Base-by-base conservation (phyloP, 2,888 invertebrate genomes). In the Artemia sinica region DNA sequence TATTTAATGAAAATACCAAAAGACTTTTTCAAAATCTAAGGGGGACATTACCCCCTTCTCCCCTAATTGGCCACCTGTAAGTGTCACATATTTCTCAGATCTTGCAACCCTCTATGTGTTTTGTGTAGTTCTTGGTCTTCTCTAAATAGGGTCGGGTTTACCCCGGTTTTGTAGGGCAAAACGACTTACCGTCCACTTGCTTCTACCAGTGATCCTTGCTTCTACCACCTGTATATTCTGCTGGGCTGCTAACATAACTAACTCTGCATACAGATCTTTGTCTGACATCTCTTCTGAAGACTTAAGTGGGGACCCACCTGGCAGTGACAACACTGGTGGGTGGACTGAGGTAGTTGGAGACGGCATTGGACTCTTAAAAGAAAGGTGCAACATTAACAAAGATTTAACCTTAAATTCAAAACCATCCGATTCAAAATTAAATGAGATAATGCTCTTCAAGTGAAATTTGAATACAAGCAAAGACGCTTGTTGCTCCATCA, bases 121-220 rank as follows among this genome's bases (percentile, higher is more conserved):
- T 28, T 28, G 28, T 28, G 4, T 28, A 28, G 28, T 28, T 28
- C 28, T 28, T 28, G 28, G 28, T 28, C 2, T 28, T 28, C 28
- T 28, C 28, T 1, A 28, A 28, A 4, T 28, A 28, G 28, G 28
- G 28, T 28, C 28, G 28, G 28, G 28, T 1, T 28, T 28, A 28
- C 28, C 2, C 28, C 28, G 4, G 28, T n/a, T n/a, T n/a, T 2
- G 28, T 28, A 28, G 1, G 28, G 28, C 4, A 28, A 28, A 28
- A 28, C 49, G 50, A 72, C 74, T 73, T 71, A 77, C 77, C 70
- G 74, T 84, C 86, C 86, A 86, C 75, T 84, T 84, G 28, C 83
- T 83, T 76, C 76, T 81, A 83, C 4, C 41, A 8, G 68, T 51
- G 14, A 68, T 51, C 11, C n/a, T 28, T 18, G 58, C 49, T n/a